Percentiles rank a stretch among this genome's conserved stretches.
Conservation (phyloP, 2,113 vertebrate genomes). For the Empidonax traillii region DNA sequence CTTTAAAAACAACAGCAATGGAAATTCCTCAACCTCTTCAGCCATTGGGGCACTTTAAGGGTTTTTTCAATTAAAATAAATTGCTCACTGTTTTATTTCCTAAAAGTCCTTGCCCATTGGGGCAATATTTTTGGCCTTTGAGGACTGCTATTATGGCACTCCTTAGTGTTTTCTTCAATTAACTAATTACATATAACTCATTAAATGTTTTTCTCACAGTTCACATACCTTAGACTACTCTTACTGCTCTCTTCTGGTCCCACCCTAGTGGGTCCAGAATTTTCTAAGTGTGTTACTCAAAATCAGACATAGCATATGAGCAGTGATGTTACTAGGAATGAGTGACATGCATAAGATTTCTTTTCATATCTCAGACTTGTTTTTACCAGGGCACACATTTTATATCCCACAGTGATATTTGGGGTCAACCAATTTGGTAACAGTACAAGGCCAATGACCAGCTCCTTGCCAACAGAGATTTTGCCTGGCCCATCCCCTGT, state of each 20-base stretch:
- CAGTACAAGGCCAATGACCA: rapidly evolving
- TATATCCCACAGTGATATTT: not conserved
- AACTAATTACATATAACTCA: not conserved
- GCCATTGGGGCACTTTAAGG: not conserved
- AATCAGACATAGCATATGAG: not conserved
- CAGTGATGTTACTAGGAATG: not conserved
- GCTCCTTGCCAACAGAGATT: not conserved
- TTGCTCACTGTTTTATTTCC: not conserved
- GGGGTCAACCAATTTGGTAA: not conserved
- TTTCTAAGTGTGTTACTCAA: not conserved
- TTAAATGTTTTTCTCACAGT: not conserved
- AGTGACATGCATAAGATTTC: not conserved
- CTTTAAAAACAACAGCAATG: not conserved
- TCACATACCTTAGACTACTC: not conserved
- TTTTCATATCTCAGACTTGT: not conserved
- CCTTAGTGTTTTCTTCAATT: not conserved
- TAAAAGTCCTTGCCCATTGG: not conserved
- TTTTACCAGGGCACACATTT: not conserved
- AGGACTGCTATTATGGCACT: not conserved
- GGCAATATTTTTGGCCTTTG: not conserved
- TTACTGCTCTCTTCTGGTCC: not conserved
- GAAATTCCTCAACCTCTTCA: not conserved
- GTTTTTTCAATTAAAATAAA: not conserved
- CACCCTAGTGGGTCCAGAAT: not conserved
- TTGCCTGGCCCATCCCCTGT: not conserved